Evolutionary conservation across 2,113 vertebrate species (phyloP), one percentile per base, ranked within the genome.

Genomic region (Atrichornis clamosus): DNA sequence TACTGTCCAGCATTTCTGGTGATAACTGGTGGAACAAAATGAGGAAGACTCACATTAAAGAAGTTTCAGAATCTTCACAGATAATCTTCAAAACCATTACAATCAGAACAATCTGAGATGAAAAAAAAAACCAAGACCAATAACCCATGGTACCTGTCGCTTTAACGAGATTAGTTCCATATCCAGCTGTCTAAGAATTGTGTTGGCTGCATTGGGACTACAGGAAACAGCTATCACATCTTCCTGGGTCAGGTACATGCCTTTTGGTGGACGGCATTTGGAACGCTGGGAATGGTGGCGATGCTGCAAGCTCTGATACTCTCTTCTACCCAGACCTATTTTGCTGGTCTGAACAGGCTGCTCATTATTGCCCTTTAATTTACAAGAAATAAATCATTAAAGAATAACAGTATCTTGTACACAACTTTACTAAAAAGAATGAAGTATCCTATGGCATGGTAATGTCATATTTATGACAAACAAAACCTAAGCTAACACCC

Each of bases 131-230:
- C 79, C 78, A 95, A 93, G 76, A 72, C 47, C 92, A 93, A 87
- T 94, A 92, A 92, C 90, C 85, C 87, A 85, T 95, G 91, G 97
- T 98, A 99, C 99, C 99, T 99, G 99, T 96, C 99, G 98, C 97
- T 99, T 99, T 87, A 99, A 98, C 9, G 99, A 99, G 97, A 99
- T 99, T 96, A 99, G 97, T 96, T 99, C 99, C 99, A 99, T 99
- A 98, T 99, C 99, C 97, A 99, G 98, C 92, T 99, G 99, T 75
- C 99, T 98, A 83, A 99, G 98, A 92, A 99, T 99, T 30, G 99
- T 99, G 98, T 98, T 99, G 93, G 99, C 99, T 44, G 99, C 99
- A 41, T 98, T 99, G 94, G 98, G 98, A 86, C 99, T 99, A 98
- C 99, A 99, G 96, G 99, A 99, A 62, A 99, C 98, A 13, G 99